phyloP scores from a whole-genome alignment of 2,797 vertebrate species.

The Rhinogobio ventralis region DNA sequence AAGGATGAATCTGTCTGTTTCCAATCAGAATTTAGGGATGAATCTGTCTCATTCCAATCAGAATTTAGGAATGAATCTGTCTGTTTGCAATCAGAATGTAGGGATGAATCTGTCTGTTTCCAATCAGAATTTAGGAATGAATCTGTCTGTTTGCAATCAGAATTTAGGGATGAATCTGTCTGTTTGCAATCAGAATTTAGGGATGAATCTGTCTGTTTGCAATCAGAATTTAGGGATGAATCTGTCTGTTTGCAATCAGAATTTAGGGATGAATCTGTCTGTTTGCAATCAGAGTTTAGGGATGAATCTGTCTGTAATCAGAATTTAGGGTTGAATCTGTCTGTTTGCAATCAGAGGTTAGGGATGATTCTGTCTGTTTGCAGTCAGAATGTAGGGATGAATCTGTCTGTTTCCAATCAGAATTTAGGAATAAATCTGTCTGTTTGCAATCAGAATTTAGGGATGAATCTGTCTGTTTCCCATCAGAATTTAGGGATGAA shows the following conservation, averaged over 20 bases:
- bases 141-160: background rate
- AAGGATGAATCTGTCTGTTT: background rate
- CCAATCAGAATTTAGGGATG: background rate
- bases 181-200: too few species aligned
- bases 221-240: background rate
- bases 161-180: too few species aligned
- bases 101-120: background rate
- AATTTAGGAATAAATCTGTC: background rate
- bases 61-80: too few species aligned
- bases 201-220: background rate
- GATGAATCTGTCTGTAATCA: background rate
- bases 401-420: accelerated
- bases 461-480: background rate
- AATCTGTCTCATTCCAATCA: background rate
- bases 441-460: background rate
- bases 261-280: too few species aligned
- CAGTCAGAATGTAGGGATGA: background rate
- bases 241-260: background rate
- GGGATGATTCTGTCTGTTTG: accelerated
- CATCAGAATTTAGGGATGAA: background rate
- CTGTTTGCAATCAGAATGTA: too few species aligned
- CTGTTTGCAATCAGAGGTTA: background rate
- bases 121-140: background rate
- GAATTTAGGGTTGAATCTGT: background rate
- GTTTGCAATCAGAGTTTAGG: too few species aligned